Base-by-base conservation (phyloP, 2,113 vertebrate genomes). In the Mustelus asterias region DNA sequence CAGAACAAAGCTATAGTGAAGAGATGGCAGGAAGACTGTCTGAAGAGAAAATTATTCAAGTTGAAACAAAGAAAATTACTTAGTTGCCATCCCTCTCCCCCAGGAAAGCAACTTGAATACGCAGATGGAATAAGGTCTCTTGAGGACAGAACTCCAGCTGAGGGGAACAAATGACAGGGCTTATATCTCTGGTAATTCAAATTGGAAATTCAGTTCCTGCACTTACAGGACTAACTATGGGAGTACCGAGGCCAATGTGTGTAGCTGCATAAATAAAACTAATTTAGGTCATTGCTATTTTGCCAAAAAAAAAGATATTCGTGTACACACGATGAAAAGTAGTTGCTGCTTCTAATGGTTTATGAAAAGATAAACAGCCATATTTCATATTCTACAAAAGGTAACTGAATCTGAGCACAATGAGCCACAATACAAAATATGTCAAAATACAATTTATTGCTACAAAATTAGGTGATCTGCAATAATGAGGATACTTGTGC, bases 41-140 rank as follows among this genome's bases (percentile, higher is more conserved):
- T 86, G 44, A 86, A 83, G 20, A 54, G 20, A 54, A 54, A 54
- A 41, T 26, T 9, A 88, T 24, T 54, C 80, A 83, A 83, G 37
- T 83, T 83, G 37, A 83, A 83, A 83, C 80, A 83, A 41, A 88
- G 85, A 48, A 54, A 9, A 88, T 88, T 88, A 54, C 85, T 88
- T 88, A 26, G 85, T 54, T 88, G 44, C 85, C 44, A 88, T 22
- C 85, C 41, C 85, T 54, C 85, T 54, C 44, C 24, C 85, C 24
- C 41, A 48, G 44, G 44, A 88, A 88, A 26, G 3, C 24, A 48
- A 88, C 44, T 88, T 48, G 20, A 54, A 88, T 29, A 29, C 85
- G 24, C 22, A 54, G 85, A 37, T 83, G 37, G 16, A 83, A 83
- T 83, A 22, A 20, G 14, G 37, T 1, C 80, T 83, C 37, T 83